Evolutionary conservation across 2,113 vertebrate genomes (phyloP), one percentile per base, ranked within the genome.

Genomic region (Chascanopsetta lugubris): DNA sequence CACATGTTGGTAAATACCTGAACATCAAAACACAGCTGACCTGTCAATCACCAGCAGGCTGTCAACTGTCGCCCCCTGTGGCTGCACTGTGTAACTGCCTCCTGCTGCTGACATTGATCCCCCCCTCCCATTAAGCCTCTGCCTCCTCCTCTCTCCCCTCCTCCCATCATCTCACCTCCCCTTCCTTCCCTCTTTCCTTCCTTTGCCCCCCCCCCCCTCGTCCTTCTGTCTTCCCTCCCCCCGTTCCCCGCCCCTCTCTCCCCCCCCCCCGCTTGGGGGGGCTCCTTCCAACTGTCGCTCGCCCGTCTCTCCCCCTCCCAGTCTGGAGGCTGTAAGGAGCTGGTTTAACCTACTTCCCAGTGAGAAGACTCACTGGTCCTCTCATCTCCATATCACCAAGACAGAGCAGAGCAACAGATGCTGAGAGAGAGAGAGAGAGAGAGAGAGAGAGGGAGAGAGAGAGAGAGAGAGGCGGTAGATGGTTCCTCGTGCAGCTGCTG

Each of bases 301-400:
- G n/a, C n/a, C n/a, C n/a, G 25, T 60, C 68, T 61, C 5, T 9
- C 71, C 55, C 54, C 58, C 81, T 30, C 43, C 61, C 53, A 25
- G 69, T 69, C 60, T 82, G 76, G 47, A 61, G 64, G 58, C 15
- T 48, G 11, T 12, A 70, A 62, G 76, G 62, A 75, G 61, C 70
- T 56, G 58, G 21, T 80, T n/a, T 87, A 87, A 87, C 87, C 87
- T 75, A 88, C 66, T 85, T 88, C 69, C 63, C 68, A 65, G 57
- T 13, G 2, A 27, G 54, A 71, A 45, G 61, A 72, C 67, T 42
- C 68, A 46, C 60, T 72, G 38, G 10, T 22, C 46, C 0, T 62
- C 64, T 78, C 67, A 65, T 80, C 76, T 85, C 69, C 76, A 77
- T 80, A 30, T 77, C n/a, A 10, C 49, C 38, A 53, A 18, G 62